Conservation (phyloP, 2,113 vertebrate genomes). For the Calonectris borealis region DNA sequence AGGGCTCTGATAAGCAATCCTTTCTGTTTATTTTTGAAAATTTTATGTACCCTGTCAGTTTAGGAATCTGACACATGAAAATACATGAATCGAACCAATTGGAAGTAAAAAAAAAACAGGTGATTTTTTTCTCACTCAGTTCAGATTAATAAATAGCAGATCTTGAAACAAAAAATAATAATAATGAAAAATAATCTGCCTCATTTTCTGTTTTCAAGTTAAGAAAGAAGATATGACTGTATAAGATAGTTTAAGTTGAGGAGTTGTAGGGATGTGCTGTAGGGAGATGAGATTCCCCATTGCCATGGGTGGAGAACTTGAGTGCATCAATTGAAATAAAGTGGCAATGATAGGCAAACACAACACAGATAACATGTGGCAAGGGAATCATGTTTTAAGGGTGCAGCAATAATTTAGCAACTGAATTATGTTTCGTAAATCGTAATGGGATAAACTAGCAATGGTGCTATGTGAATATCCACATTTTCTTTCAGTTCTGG, state of each 20-base stretch:
- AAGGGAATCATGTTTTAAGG: not conserved
- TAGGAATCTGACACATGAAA: not conserved
- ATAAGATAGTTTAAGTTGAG: not conserved
- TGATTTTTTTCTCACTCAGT: not conserved
- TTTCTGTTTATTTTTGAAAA: conserved; percentile 17
- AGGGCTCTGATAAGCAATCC: conserved; percentile 32
- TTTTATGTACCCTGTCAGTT: not conserved
- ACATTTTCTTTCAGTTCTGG: not conserved
- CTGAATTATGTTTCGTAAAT: not conserved
- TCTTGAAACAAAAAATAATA: not conserved
- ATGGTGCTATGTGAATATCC: not conserved
- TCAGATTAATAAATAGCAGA: not conserved
- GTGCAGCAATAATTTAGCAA: not conserved
- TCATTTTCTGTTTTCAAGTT: not conserved
- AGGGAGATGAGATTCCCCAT: not conserved
- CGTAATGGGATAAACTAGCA: not conserved
- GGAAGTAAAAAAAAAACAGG: not conserved
- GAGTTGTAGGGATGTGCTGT: not conserved
- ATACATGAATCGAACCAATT: not conserved
- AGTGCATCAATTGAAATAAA: not conserved
- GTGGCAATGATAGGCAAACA: not conserved
- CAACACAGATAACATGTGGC: not conserved
- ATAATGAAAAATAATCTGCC: not conserved
- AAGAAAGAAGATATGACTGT: not conserved
- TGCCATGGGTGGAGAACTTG: not conserved